Evolutionary conservation across 2,888 invertebrate species (phyloP).

Genomic region (Drosophila emarginata): DNA sequence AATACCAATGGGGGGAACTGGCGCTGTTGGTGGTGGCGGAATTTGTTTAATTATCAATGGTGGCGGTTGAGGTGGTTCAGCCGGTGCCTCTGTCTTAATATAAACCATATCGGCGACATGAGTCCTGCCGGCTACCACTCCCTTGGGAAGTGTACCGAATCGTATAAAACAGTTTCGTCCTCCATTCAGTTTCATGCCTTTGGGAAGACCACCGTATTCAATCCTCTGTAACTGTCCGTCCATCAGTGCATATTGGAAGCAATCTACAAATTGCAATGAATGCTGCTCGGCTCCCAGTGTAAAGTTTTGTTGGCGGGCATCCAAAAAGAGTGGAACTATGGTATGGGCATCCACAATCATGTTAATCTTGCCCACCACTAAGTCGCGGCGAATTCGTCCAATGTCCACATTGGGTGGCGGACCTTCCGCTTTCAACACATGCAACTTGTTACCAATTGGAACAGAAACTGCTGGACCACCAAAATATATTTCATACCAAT

Average conservation of each 20-base stretch:
- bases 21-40: not conserved
- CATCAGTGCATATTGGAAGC: conserved; percentile 89
- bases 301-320: conserved; percentile 92
- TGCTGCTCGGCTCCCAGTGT: conserved; percentile 88
- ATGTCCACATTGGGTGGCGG: conserved; percentile 97
- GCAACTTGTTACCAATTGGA: conserved; percentile 90
- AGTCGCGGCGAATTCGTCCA: conserved; percentile 90
- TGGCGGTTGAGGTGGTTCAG: conserved; percentile 60
- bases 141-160: conserved; percentile 90
- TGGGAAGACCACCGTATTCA: conserved; percentile 92
- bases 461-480: conserved; percentile 93
- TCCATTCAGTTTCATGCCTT: conserved; percentile 87
- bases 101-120: conserved; percentile 90
- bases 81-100: conserved; percentile 76
- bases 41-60: conserved; percentile 34
- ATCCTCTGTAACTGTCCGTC: conserved; percentile 90
- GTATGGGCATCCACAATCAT: conserved; percentile 91
- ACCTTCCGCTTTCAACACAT: conserved; percentile 92
- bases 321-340: conserved; percentile 91
- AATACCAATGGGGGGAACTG: conserved; percentile 12
- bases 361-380: conserved; percentile 92
- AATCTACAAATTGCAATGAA: conserved; percentile 91
- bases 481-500: conserved; percentile 96
- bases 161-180: conserved; percentile 91
- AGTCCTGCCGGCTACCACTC: conserved; percentile 88